Percentiles rank a stretch among this genome's conserved stretches.
Conservation (phyloP, 2,113 vertebrate species). For the Sander lucioperca region DNA sequence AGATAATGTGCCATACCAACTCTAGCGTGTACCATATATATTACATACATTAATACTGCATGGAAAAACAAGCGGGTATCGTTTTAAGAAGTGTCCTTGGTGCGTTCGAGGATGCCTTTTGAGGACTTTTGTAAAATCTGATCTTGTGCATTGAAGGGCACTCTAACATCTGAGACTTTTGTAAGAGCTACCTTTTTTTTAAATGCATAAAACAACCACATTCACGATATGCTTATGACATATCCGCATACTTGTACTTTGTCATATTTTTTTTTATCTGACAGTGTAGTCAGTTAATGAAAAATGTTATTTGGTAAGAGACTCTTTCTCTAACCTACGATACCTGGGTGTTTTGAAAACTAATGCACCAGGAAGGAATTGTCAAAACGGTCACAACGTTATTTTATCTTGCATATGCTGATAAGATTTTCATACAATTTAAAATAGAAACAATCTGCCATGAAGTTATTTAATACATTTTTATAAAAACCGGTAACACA, state of each 20-base stretch:
- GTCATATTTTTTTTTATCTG: neutral
- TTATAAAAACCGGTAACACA: neutral
- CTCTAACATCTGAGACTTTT: neutral
- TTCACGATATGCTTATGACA: neutral
- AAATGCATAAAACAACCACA: neutral
- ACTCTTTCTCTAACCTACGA: too few species aligned
- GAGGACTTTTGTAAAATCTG: neutral
- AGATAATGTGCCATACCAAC: neutral
- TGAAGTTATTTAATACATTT: too few species aligned
- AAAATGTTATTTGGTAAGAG: neutral
- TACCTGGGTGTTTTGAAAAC: neutral
- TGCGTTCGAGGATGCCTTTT: neutral
- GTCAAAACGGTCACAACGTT: neutral
- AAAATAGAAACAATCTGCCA: too few species aligned
- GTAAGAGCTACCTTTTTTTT: neutral
- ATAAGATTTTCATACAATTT: neutral
- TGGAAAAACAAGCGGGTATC: slow-evolving; percentile 1
- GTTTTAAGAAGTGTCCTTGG: neutral
- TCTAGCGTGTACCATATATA: neutral
- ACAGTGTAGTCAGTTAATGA: neutral
- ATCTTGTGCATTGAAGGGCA: neutral
- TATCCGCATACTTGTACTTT: neutral
- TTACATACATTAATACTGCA: slow-evolving; percentile 1
- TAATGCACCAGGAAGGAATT: neutral
- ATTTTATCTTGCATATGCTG: neutral